Percentiles rank a stretch among this genome's conserved stretches.
phyloP scores from a whole-genome alignment of 1,140 invertebrate species.

The Hycleus phaleratus region DNA sequence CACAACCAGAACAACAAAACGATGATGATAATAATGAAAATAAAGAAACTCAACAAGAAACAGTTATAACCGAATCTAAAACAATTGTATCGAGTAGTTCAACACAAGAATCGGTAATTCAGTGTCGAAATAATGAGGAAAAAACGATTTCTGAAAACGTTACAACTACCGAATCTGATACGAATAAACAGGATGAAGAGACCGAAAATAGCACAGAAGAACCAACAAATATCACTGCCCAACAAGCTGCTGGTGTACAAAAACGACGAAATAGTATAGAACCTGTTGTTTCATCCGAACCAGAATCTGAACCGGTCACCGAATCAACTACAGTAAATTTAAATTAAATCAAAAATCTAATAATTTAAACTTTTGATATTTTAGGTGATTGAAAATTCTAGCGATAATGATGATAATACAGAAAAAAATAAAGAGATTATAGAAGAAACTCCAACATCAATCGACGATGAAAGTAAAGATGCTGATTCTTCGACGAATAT shows the following conservation, averaged over 20 bases:
- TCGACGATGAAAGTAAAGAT: too few relatives aligned
- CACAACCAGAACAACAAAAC: background rate
- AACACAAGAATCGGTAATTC: slow-evolving; percentile 20
- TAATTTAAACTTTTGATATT: too few relatives aligned
- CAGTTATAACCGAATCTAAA: slow-evolving; percentile 7
- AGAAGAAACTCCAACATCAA: too few relatives aligned
- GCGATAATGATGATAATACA: background rate
- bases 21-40: background rate
- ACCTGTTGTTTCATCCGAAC: slow-evolving; percentile 12
- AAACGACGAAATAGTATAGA: slow-evolving; percentile 30
- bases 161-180: background rate
- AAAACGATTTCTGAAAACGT: slow-evolving; percentile 23
- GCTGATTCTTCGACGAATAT: background rate
- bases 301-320: background rate
- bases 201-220: slow-evolving; percentile 17
- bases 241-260: slow-evolving; percentile 31
- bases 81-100: slow-evolving; percentile 15
- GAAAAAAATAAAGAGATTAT: too few relatives aligned
- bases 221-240: slow-evolving; percentile 25
- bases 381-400: too few relatives aligned
- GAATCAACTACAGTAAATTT: background rate
- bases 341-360: too few relatives aligned
- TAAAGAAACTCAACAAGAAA: slow-evolving; percentile 1
- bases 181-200: background rate
- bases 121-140: slow-evolving; percentile 17